Evolutionary conservation across 2,888 invertebrate species (phyloP).

Genomic region (Colostygia pectinataria): DNA sequence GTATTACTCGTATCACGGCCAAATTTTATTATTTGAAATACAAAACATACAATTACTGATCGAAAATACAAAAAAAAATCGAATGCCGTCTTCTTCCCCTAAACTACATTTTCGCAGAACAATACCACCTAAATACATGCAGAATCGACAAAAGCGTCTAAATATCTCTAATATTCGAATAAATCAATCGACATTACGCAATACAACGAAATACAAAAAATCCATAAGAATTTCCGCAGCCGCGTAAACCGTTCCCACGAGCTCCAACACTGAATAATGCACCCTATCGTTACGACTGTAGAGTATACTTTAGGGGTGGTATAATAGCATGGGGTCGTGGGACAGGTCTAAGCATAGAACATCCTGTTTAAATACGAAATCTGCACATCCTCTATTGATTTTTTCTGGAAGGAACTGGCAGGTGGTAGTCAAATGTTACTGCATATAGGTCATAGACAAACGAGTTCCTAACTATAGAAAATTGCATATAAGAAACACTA

Average conservation of each 20-base stretch:
- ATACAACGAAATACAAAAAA: constrained; percentile 36
- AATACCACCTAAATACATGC: constrained; percentile 20
- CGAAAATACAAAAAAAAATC: neutral
- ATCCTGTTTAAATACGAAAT: constrained; percentile 66
- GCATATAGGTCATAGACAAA: neutral
- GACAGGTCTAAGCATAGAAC: constrained; percentile 70
- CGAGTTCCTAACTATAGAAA: too few relatives aligned
- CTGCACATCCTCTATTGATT: constrained; percentile 62
- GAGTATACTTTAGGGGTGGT: constrained; percentile 33
- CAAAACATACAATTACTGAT: neutral
- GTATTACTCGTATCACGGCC: too few relatives aligned
- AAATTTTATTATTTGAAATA: too few relatives aligned
- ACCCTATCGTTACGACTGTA: constrained; percentile 21
- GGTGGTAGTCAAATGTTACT: constrained; percentile 8
- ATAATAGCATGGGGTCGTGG: constrained; percentile 71
- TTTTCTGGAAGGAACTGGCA: constrained; percentile 7
- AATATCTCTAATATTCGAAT: constrained; percentile 35
- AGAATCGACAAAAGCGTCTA: constrained; percentile 18
- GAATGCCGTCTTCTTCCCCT: constrained; percentile 7
- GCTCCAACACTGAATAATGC: constrained; percentile 21
- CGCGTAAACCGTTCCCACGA: constrained; percentile 76
- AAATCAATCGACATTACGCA: constrained; percentile 34
- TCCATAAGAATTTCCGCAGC: constrained; percentile 65
- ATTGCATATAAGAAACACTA: too few relatives aligned
- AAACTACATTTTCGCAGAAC: constrained; percentile 8